Evolutionary conservation across 2,797 vertebrate genomes (phyloP).

Genomic region (Tapera naevia): DNA sequence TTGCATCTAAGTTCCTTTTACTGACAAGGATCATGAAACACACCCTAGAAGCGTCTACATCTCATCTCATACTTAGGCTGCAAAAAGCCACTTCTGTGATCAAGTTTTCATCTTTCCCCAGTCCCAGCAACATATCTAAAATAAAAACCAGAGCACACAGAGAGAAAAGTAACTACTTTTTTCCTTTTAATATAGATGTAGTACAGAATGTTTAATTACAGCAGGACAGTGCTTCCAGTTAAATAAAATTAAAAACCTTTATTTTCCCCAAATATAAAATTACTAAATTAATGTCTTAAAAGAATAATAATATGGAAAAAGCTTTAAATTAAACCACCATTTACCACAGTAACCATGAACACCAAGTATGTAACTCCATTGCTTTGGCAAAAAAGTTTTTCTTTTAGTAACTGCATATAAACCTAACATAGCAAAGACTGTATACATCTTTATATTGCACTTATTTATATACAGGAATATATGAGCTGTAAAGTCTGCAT

Average conservation of each 20-base stretch:
- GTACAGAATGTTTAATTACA: slow-evolving; percentile 83
- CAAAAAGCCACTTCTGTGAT: neutral
- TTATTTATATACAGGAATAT: slow-evolving; percentile 87
- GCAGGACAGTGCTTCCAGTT: slow-evolving; percentile 87
- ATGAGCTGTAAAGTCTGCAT: slow-evolving; percentile 78
- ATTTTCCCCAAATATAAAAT: slow-evolving; percentile 91
- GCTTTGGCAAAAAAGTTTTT: slow-evolving; percentile 92
- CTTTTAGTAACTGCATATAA: slow-evolving; percentile 89
- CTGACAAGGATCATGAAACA: neutral
- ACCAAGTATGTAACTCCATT: slow-evolving; percentile 81
- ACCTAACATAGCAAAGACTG: slow-evolving; percentile 88
- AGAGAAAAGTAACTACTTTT: slow-evolving; percentile 79
- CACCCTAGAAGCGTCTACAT: neutral
- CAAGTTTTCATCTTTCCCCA: neutral
- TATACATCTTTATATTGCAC: slow-evolving; percentile 95
- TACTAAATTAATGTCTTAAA: slow-evolving; percentile 86
- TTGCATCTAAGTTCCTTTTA: neutral
- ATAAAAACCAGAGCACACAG: slow-evolving; percentile 53
- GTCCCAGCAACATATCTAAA: neutral
- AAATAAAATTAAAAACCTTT: slow-evolving; percentile 92
- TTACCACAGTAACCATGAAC: slow-evolving; percentile 81
- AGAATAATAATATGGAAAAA: slow-evolving; percentile 90
- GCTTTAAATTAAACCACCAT: slow-evolving; percentile 84
- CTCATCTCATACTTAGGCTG: neutral
- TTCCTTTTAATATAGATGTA: slow-evolving; percentile 84